These are phyloP conservation scores for Callionymus lyra DNA, from an alignment of 2,113 vertebrate species.

Conservation along the genomic window DNA sequence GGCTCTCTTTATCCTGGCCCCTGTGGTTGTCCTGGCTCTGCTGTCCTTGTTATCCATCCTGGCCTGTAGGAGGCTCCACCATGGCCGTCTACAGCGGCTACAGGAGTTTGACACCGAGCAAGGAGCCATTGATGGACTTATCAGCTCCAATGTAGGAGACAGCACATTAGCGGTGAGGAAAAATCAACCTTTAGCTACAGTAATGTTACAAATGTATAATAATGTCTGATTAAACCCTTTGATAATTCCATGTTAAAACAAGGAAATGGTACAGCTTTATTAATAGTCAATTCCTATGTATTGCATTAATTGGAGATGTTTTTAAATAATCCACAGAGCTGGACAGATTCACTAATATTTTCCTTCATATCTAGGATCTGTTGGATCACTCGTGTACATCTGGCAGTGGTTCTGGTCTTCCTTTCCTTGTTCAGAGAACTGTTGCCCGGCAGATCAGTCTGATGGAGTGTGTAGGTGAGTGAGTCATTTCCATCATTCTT, in stretches of 20 bases:
- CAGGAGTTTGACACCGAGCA: constrained; percentile 63
- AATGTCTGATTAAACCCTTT: too few species aligned
- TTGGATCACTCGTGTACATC: constrained; percentile 95
- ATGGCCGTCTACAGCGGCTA: constrained; percentile 58
- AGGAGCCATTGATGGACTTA: constrained; percentile 68
- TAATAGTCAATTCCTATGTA: too few species aligned
- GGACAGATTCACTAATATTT: constrained; percentile 15
- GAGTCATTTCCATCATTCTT: not conserved
- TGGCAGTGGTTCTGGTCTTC: constrained; percentile 93
- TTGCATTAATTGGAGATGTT: too few species aligned
- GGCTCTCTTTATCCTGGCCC: constrained; percentile 58
- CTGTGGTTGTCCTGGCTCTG: constrained; percentile 54
- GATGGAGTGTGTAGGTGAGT: constrained; percentile 90
- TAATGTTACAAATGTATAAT: too few species aligned
- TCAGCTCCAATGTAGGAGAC: constrained; percentile 68
- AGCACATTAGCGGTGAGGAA: constrained; percentile 65
- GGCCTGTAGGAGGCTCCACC: constrained; percentile 63
- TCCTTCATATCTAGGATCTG: constrained; percentile 73
- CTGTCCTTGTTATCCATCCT: constrained; percentile 52
- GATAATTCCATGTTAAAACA: too few species aligned
- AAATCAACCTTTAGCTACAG: too few species aligned
- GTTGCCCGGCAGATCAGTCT: constrained; percentile 96
- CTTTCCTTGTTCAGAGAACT: constrained; percentile 94
- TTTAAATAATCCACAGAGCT: too few species aligned
- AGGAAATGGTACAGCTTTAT: too few species aligned